Base-by-base conservation (phyloP, 2,797 vertebrate genomes). In the Myotis findleyi region DNA sequence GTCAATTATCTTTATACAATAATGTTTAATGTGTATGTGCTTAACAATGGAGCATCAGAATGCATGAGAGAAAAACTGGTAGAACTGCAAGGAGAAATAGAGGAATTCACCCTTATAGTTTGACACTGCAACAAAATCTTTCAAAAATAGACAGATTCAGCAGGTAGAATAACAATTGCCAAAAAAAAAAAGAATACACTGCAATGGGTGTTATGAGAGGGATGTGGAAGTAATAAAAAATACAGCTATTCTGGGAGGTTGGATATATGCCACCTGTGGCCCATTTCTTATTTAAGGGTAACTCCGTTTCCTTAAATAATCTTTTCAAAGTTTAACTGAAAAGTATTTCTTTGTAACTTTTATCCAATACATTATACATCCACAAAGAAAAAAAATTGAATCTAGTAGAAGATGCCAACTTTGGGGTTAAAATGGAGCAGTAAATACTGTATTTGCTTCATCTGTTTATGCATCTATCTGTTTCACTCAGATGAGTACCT, bases 91-190 rank as follows among this genome's bases (percentile, higher is more conserved):
- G n/a, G 49, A 38, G 18, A 57, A 76, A 76, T 23, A 75, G 49
- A 25, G 57, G 25, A 76, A 20, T n/a, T 77, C 33, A 33, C 13
- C 49, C 55, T 25, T 25, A 55, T 23, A 49, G n/a, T 3, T 49
- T 33, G 18, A 59, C 25, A 25, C 9, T 53, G 75, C 38, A 76
- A 59, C 20, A 55, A 11, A 16, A 4, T 69, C 7, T 49, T 62
- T 83, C 38, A 21, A 44, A 59, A 59, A n/a, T 8, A 27, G 51
- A 49, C 12, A 25, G 47, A n/a, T 21, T 12, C 25, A 59, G 62
- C 5, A 23, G 49, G 71, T 27, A 59, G 86, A 89, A 36, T 83
- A 83, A 68, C 25, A 76, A 83, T n/a, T 16, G n/a, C 71, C 36
- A n/a, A 68, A 55, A 23, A 66, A 38, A 6, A 18, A 55, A 33